Base-by-base conservation (phyloP, 2,888 invertebrate genomes). In the Mycalesis mineus region DNA sequence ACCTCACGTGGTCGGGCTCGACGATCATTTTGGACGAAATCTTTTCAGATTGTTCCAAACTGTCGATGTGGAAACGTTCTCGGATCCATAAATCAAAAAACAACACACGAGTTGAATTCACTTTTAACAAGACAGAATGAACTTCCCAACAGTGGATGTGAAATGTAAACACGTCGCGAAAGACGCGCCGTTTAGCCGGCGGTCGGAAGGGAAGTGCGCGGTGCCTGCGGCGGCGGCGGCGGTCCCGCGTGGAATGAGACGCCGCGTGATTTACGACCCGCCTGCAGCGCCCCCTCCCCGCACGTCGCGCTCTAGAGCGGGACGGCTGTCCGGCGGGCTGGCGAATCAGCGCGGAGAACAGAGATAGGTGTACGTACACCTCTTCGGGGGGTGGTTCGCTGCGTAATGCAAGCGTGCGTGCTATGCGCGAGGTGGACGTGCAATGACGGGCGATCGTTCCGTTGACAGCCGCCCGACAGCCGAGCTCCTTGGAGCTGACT, bases 331-430 rank as follows among this genome's bases (percentile, higher is more conserved):
- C 58, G 60, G 52, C 57, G 63, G 58, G 64, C 62, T 42, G 57
- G 57, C 66, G 63, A 61, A 58, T 58, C 47, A 11, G 53, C 65
- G 73, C 56, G 77, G 62, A 64, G 68, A 73, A 88, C 65, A 72
- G 83, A 80, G 87, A 86, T 78, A 61, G 74, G 74, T 75, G 75
- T 76, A 69, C 68, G 75, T 75, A 74, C 77, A 73, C 71, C 63
- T 71, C 71, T 80, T 82, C 83, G 80, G 81, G 87, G 89, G 89
- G 89, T 85, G 88, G 87, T 66, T 71, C 87, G 84, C 87, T 88
- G 88, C 88, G 88, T 88, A 87, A 87, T 89, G 89, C 89, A 89
- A 88, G 87, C 88, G 86, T 88, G 88, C 87, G 87, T 86, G 84
- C 82, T 84, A 85, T 87, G 88, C 88, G 88, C 89, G 87, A 87